Evolutionary conservation across 2,888 invertebrate genomes (phyloP), one percentile per base, ranked within the genome.

Genomic region (Cosmia trapezina): DNA sequence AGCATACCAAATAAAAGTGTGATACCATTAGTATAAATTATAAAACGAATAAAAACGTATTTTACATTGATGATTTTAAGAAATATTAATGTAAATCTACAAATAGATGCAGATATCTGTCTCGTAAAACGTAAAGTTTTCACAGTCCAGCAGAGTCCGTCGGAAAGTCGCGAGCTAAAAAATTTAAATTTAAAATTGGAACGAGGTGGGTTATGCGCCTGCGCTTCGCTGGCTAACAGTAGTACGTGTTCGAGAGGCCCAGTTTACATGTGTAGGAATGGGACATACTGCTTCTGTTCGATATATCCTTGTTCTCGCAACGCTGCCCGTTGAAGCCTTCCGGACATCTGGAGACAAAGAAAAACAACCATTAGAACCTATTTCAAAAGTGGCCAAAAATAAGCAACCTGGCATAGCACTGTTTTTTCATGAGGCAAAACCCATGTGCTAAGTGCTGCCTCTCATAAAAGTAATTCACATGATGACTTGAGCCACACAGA

Each of bases 251-350:
- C 92, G 97, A 97, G 92, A 97, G 97, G 96, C 98, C 98, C 96
- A 97, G 96, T 97, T 97, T 97, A 97, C 98, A 98, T 96, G 97
- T 97, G 96, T 97, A 97, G 95, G 97, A 97, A 96, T 97, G 97
- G 97, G 97, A 98, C 98, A 97, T 98, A 98, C 98, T 98, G 97
- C 97, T 97, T 92, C 94, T 94, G 93, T 97, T 97, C 94, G 97
- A 97, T 92, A 97, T 97, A 95, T 97, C 97, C 97, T 98, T 98
- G 94, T 97, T 97, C 96, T 98, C 98, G 96, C 98, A 98, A 91
- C 98, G 97, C 93, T 97, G 97, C 90, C 98, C 98, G 92, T 97
- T 97, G 97, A 97, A 98, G 91, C 98, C 98, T 93, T 98, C 97
- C 88, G 97, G 97, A 95, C 98, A 98, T 96, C 98, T 98, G 96